Base-by-base conservation (phyloP, 92 coral and sea anemone species). In the Meandrina meandrites region DNA sequence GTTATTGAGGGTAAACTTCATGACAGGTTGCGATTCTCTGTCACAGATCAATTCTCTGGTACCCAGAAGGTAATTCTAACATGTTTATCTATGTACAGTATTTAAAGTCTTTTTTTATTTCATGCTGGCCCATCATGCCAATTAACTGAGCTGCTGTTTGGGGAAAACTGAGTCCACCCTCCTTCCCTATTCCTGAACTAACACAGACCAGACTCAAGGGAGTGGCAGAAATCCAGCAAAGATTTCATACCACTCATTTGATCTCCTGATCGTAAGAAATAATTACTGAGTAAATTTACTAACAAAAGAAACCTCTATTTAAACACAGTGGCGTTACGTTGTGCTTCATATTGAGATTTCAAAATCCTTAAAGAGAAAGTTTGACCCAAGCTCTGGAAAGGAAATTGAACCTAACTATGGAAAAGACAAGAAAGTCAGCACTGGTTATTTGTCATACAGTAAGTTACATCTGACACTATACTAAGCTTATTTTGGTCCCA, bases 381-480 rank as follows among this genome's bases (percentile, higher is more conserved):
- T 90, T 88, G 98, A 94, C 78, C 42, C 86, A 56, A 70, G 86
- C 84, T 60, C 89, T 73, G 96, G 98, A 70, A 91, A 87, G 64
- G 98, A 96, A 91, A 93, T 94, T 79, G 98, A 96, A 36, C 98
- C 98, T 13, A 91, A 95, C 90, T 94, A 91, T 88, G 94, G 98
- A 22, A 93, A 90, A 60, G 93, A 97, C 56, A 96, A 93, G 93
- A 96, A 96, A 91, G 98, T 96, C 70, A 90, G 96, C 56, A 96
- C 98, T 75, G 98, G 98, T 21, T 91, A 91, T 82, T 72, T 96
- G 74, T 96, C 98, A 15, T 96, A 94, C 91, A 96, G 98, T 92
- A 86, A 90, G 98, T 92, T 0, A 74, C 4, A n/a, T n/a, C n/a
- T n/a, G n/a, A n/a, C n/a, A n/a, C n/a, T n/a, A n/a, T n/a, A n/a